Base-by-base conservation (phyloP, 1,140 invertebrate genomes). In the Drosophila virilis region DNA sequence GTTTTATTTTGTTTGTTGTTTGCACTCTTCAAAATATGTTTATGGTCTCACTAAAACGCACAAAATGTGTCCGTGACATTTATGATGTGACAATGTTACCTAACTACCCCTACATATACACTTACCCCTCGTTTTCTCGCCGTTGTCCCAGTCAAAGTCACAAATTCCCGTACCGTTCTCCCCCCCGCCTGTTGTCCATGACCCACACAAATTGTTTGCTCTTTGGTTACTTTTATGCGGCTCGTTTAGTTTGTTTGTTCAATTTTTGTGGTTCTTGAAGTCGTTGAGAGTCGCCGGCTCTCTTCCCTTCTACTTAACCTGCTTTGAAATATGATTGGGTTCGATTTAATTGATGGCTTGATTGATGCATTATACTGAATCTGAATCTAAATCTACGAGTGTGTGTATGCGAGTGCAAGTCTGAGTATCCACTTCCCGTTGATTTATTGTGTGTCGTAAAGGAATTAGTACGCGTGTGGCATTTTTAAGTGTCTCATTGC, bases 11-110 rank as follows among this genome's bases (percentile, higher is more conserved):
- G 79, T 83, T 81, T 77, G 84, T 89, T 83, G 77, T 77, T 89
- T 89, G 80, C 81, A 77, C 76, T 74, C 72, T 66, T 77, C 57
- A 86, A 76, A 78, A 70, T 59, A 89, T 74, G 72, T 88, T 89
- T 88, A 88, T 82, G 84, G 51, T 51, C 70, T 70, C 84, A 73
- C 67, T 83, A 83, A 88, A 80, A 68, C 75, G 69, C 50, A 74
- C 76, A 73, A 80, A 83, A 84, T 83, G 80, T 88, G 84, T 84
- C 84, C 84, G 64, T 84, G 84, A 88, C 84, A 89, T 88, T 88
- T 88, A 88, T 88, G 84, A 89, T 83, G 80, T 88, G 84, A 84
- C 71, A 78, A 77, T 89, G 70, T 83, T 70, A 65, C 83, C 83
- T 73, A 70, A 68, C 78, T 59, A 73, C 37, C 33, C 65, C 12